Base-by-base conservation (phyloP, 2,113 vertebrate genomes). In the Plecotus auritus region DNA sequence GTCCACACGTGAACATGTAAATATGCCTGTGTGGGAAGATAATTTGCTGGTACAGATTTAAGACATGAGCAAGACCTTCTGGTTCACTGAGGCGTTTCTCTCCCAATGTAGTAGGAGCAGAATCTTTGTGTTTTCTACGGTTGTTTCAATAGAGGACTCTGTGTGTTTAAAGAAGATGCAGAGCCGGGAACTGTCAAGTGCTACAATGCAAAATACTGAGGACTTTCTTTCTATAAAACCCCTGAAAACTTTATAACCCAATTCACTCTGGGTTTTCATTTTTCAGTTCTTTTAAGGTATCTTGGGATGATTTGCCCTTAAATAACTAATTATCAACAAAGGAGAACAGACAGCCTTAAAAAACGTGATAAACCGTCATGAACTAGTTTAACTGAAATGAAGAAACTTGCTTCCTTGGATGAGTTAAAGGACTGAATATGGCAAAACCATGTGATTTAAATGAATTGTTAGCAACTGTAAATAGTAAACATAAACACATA, bases 381-480 rank as follows among this genome's bases (percentile, higher is more conserved):
- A 82, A 88, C 42, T 94, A 85, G 37, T 87, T 93, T 78, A 93
- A 92, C 59, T 91, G 93, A 94, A 94, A 97, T 90, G 14, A 90
- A 96, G 82, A 89, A 40, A 85, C 86, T 78, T 51, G 45, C 47
- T 98, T 97, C 56, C 14, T 83, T 98, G 91, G 92, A 97, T 86
- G 47, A 97, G 73, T 56, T 90, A 93, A 96, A 96, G 72, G 61
- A 96, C 94, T 92, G 96, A 97, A 98, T 98, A 98, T 97, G 98
- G 97, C 70, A 59, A 97, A 98, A 95, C 81, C 94, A 81, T 72
- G 94, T 88, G 81, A 97, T 97, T 98, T 96, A 97, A 98, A 97
- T 95, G 90, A 98, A 97, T 97, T 97, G 54, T 95, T 97, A 93
- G 82, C 94, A 91, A 87, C 95, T 95, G 85, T 97, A 97, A 97